Conservation (phyloP, 2,888 invertebrate genomes). For the Caenorhabditis afra region DNA sequence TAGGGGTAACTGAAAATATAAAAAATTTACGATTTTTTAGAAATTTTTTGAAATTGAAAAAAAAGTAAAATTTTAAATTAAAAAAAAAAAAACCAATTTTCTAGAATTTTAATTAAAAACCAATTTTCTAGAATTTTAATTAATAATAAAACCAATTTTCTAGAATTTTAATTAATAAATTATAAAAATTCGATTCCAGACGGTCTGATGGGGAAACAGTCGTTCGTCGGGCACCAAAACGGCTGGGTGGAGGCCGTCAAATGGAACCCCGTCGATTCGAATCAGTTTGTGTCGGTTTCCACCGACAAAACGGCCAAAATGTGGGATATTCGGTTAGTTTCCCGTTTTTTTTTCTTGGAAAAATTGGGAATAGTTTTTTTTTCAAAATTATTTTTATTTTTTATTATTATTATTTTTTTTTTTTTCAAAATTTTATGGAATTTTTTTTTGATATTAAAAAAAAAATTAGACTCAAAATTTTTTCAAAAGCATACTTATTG, state of each 20-base stretch:
- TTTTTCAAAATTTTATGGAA: neutral
- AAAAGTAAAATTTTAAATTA: too few relatives aligned
- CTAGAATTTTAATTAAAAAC: too few relatives aligned
- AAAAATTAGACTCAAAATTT: neutral
- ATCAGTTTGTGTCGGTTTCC: constrained; percentile 92
- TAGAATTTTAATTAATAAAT: too few relatives aligned
- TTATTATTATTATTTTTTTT: constrained; percentile 16
- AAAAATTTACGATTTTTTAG: neutral
- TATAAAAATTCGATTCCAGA: too few relatives aligned
- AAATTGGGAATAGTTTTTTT: constrained; percentile 14
- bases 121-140: too few relatives aligned
- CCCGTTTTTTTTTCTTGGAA: neutral
- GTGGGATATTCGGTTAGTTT: constrained; percentile 87
- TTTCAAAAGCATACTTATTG: neutral
- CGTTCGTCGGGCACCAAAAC: constrained; percentile 90
- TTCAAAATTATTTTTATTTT: neutral
- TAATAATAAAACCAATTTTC: too few relatives aligned
- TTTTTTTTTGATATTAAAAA: neutral
- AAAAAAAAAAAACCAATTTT: too few relatives aligned
- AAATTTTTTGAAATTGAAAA: too few relatives aligned
- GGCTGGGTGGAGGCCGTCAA: constrained; percentile 93
- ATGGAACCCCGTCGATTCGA: constrained; percentile 90
- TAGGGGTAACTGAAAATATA: constrained; percentile 81
- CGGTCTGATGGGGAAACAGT: constrained; percentile 89
- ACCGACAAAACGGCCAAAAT: constrained; percentile 93